Evolutionary conservation across 2,888 invertebrate species (phyloP).

Genomic region (Scaptomyza tumidula): DNA sequence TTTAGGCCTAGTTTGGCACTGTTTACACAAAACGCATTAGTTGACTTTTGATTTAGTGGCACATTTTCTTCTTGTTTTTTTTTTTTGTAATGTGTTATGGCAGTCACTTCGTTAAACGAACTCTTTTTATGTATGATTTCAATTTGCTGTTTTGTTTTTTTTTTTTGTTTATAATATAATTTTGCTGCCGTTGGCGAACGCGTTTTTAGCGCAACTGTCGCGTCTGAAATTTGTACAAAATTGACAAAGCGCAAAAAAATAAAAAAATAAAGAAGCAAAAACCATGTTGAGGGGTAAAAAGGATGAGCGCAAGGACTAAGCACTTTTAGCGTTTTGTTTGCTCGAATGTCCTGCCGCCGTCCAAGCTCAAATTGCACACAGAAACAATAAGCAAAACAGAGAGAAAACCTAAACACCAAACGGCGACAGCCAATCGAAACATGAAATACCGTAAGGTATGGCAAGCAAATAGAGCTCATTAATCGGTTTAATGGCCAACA

Average conservation of each 20-base stretch:
- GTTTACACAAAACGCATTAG: conserved; percentile 72
- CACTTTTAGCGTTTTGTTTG: conserved; percentile 45
- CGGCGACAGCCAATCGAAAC: conserved; percentile 39
- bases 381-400: conserved; percentile 66
- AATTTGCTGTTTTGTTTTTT: background rate
- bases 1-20: conserved; percentile 59
- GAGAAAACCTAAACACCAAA: conserved; percentile 36
- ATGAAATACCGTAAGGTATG: conserved; percentile 55
- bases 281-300: conserved; percentile 6
- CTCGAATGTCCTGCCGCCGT: conserved; percentile 62
- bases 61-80: background rate
- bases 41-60: conserved; percentile 51
- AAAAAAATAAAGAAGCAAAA: conserved; percentile 32
- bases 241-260: conserved; percentile 58
- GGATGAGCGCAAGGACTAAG: background rate
- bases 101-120: conserved; percentile 29
- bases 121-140: background rate
- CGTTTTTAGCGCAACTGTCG: conserved; percentile 74
- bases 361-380: conserved; percentile 77
- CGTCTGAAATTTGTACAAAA: conserved; percentile 55
- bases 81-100: background rate
- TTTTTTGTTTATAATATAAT: conserved; percentile 21
- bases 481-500: conserved; percentile 73
- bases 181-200: conserved; percentile 69
- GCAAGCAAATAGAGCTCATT: conserved; percentile 76